These are phyloP conservation scores for Hippocampus mohnikei DNA, from an alignment of 2,113 vertebrate species.

Conservation along the genomic window DNA sequence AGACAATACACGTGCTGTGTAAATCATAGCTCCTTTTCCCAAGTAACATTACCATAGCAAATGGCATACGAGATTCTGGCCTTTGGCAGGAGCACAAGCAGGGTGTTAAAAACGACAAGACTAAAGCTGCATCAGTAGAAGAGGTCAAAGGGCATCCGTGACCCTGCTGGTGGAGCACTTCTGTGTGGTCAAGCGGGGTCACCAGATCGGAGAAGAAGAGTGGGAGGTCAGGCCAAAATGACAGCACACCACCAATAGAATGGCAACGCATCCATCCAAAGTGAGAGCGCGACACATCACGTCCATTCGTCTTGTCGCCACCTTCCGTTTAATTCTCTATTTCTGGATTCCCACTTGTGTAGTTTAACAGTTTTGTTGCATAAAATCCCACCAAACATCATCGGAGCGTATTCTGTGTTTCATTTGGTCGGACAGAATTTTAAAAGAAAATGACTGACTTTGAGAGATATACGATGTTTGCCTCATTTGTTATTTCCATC, in stretches of 20 bases:
- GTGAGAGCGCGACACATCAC: background rate
- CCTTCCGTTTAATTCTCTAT: background rate
- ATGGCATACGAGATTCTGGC: background rate
- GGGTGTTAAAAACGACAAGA: conserved; percentile 8
- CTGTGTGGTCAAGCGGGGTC: conserved; percentile 61
- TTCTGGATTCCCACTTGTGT: background rate
- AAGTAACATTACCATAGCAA: conserved; percentile 11
- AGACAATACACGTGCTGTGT: conserved; percentile 14
- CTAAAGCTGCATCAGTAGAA: background rate
- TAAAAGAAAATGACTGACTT: background rate
- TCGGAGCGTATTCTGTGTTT: background rate
- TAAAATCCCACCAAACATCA: background rate
- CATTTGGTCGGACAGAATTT: background rate
- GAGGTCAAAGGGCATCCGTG: conserved; percentile 34
- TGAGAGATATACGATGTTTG: background rate
- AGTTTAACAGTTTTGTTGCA: background rate
- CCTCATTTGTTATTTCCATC: conserved; percentile 10
- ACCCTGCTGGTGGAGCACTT: conserved; percentile 52
- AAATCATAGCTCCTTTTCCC: background rate
- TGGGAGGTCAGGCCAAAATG: conserved; percentile 33
- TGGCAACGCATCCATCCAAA: conserved; percentile 18
- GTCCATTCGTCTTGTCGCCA: conserved; percentile 11
- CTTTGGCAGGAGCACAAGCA: conserved; percentile 22
- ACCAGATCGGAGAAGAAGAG: conserved; percentile 31
- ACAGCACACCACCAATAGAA: conserved; percentile 14